These are phyloP conservation scores for Drosophila persimilis DNA, from an alignment of 1,140 invertebrate genomes.

Conservation along the genomic window DNA sequence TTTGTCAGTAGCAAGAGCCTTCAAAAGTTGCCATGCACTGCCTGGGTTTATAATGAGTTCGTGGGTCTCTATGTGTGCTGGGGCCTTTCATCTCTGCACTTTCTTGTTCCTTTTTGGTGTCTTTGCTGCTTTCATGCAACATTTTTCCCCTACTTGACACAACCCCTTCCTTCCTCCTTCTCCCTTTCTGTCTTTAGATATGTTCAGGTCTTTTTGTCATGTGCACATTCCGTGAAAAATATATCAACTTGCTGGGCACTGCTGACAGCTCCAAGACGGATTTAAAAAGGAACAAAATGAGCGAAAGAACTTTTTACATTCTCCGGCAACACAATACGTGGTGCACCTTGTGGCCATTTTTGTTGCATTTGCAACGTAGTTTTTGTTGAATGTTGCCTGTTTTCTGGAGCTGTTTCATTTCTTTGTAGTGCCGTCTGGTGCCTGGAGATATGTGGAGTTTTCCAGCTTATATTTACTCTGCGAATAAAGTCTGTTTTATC, in stretches of 20 bases:
- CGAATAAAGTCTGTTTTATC: too few relatives aligned
- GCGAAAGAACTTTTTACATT: conserved; percentile 48
- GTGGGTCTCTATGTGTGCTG: conserved; percentile 18
- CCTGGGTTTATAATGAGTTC: conserved; percentile 72
- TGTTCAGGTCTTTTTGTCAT: conserved; percentile 28
- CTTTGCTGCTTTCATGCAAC: conserved; percentile 48
- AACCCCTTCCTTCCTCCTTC: background rate
- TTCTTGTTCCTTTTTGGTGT: conserved; percentile 46
- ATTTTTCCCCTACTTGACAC: background rate
- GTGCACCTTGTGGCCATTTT: conserved; percentile 40
- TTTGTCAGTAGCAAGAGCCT: conserved; percentile 55
- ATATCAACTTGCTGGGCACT: conserved; percentile 53
- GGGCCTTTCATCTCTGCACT: conserved; percentile 15
- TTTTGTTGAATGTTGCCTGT: conserved; percentile 4
- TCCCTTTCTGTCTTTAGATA: background rate
- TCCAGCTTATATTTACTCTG: background rate
- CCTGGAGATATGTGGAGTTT: conserved; percentile 31
- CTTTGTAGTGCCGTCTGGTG: conserved; percentile 32
- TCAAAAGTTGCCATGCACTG: conserved; percentile 66
- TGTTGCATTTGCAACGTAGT: conserved; percentile 20
- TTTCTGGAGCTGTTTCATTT: conserved; percentile 21
- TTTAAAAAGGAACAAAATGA: conserved; percentile 19
- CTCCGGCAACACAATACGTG: conserved; percentile 35
- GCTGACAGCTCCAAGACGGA: conserved; percentile 66
- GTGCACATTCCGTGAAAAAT: conserved; percentile 57